phyloP scores from a whole-genome alignment of 2,888 invertebrate species.

The Drosophila setosimentum region DNA sequence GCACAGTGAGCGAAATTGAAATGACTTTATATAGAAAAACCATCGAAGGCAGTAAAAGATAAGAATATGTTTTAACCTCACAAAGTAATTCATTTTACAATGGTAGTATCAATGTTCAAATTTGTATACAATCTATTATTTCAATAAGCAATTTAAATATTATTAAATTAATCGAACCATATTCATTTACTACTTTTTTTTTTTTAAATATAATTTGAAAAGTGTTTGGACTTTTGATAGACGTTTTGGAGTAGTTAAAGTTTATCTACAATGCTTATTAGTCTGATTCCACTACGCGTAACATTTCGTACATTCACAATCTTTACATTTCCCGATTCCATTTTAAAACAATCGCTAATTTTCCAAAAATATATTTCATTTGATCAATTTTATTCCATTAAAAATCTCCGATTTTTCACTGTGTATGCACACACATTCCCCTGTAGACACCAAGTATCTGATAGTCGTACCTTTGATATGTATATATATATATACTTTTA shows the following conservation, averaged over 20 bases:
- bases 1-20: constrained; percentile 30
- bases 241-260: background rate
- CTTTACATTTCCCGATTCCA: no score
- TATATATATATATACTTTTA: background rate
- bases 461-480: constrained; percentile 23
- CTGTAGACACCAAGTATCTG: constrained; percentile 28
- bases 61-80: background rate
- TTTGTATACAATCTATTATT: background rate
- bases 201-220: background rate
- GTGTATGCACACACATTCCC: constrained; percentile 22
- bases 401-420: constrained; percentile 14
- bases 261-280: background rate
- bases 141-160: background rate
- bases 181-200: background rate
- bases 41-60: background rate
- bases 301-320: no score
- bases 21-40: background rate
- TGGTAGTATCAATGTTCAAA: background rate
- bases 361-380: no score
- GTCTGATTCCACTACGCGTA: no score
- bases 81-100: background rate
- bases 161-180: background rate
- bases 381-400: background rate
- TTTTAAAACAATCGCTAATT: background rate
- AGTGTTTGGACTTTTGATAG: background rate